A percentile compares a stretch with the other conserved stretches of the same genome.
These are phyloP conservation scores for Clangula hyemalis DNA, from an alignment of 2,797 vertebrate genomes.

Conservation along the genomic window DNA sequence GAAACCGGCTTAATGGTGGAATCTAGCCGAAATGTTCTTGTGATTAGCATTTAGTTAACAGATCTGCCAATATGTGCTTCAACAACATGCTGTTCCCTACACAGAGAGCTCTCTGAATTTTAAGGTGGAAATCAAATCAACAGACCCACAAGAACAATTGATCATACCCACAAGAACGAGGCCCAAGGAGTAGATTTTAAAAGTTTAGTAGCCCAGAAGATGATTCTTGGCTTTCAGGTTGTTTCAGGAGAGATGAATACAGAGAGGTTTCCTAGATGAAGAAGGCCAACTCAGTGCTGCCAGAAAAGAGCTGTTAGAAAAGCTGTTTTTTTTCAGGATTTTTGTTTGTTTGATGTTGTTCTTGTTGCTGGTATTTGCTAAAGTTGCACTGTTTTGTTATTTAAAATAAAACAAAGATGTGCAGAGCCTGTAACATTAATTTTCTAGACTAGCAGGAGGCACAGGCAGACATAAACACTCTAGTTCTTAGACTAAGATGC, in stretches of 20 bases:
- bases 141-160: not conserved
- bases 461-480: not conserved
- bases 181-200: not conserved
- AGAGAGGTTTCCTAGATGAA: not conserved
- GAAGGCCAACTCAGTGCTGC: not conserved
- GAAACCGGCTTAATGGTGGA: not conserved
- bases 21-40: not conserved
- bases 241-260: not conserved
- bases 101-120: not conserved
- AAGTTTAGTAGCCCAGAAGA: not conserved
- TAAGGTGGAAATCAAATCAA: not conserved
- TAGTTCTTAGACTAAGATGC: not conserved
- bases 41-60: slow-evolving; percentile 20
- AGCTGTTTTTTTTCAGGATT: not conserved
- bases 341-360: not conserved
- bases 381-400: not conserved
- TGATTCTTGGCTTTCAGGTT: not conserved
- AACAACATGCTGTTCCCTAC: not conserved
- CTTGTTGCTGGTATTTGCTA: not conserved
- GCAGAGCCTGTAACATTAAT: not conserved
- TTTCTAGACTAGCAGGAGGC: not conserved
- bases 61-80: not conserved
- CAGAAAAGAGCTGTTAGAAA: not conserved
- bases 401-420: not conserved
- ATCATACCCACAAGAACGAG: not conserved